phyloP scores from a whole-genome alignment of 1,140 invertebrate species.

The Spodoptera frugiperda region DNA sequence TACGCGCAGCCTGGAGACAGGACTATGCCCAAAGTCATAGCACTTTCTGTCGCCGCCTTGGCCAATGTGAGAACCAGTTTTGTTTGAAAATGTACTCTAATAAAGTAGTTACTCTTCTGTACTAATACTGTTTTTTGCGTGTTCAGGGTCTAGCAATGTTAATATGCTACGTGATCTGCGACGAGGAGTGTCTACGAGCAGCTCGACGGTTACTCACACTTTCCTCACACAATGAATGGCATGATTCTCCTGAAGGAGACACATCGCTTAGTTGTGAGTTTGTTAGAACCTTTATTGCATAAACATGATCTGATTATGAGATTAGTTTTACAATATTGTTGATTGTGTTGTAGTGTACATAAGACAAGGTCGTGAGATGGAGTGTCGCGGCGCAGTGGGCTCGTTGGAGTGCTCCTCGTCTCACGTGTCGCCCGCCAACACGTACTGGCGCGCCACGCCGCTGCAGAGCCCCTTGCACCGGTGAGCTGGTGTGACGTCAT shows the following conservation, averaged over 20 bases:
- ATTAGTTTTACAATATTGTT: neutral
- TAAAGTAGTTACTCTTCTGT: too few relatives aligned
- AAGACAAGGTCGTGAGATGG: constrained; percentile 82
- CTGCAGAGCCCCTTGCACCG: constrained; percentile 73
- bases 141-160: constrained; percentile 76
- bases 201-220: constrained; percentile 65
- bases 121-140: neutral
- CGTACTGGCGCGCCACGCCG: constrained; percentile 76
- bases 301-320: too few relatives aligned
- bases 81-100: too few relatives aligned
- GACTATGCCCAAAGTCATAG: constrained; percentile 62
- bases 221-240: constrained; percentile 63
- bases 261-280: constrained; percentile 79
- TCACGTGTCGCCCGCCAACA: constrained; percentile 68
- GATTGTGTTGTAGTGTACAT: constrained; percentile 76
- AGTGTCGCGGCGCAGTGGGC: constrained; percentile 75
- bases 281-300: neutral
- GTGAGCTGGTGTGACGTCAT: constrained; percentile 37
- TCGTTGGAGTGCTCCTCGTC: constrained; percentile 68
- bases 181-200: constrained; percentile 72
- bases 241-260: constrained; percentile 69
- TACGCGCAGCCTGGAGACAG: constrained; percentile 75
- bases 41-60: constrained; percentile 68
- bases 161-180: constrained; percentile 77
- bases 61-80: constrained; percentile 66